phyloP scores from a whole-genome alignment of 2,888 invertebrate species.

The Calameuta filiformis region DNA sequence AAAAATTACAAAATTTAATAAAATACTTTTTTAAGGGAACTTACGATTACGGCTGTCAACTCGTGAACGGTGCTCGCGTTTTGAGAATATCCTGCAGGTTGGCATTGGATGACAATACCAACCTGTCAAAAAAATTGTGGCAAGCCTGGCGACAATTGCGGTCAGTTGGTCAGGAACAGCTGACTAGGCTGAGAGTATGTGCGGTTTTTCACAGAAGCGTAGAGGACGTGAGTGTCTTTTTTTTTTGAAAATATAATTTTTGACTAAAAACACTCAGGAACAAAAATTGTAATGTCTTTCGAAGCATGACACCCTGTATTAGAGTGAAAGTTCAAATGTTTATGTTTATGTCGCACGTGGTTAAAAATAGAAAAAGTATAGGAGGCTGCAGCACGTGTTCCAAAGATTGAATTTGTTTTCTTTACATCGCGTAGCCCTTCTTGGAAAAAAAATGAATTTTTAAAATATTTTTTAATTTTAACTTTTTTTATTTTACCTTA shows the following conservation, averaged over 20 bases:
- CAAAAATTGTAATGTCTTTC: background rate
- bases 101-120: slow-evolving; percentile 70
- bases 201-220: slow-evolving; percentile 79
- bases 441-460: slow-evolving; percentile 1
- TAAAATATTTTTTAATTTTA: background rate
- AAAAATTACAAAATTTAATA: background rate
- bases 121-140: slow-evolving; percentile 71
- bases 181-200: slow-evolving; percentile 79
- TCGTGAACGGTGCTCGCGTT: slow-evolving; percentile 79
- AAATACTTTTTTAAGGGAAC: slow-evolving; percentile 72
- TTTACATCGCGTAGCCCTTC: slow-evolving; percentile 4
- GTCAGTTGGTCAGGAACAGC: slow-evolving; percentile 78
- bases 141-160: slow-evolving; percentile 78
- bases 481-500: slow-evolving; percentile 9
- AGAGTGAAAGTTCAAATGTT: background rate
- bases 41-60: slow-evolving; percentile 83
- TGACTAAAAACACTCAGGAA: background rate
- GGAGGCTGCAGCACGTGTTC: background rate
- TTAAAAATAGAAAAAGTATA: slow-evolving; percentile 2
- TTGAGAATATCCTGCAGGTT: slow-evolving; percentile 79
- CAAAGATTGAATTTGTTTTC: slow-evolving; percentile 5
- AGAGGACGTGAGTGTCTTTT: slow-evolving; percentile 47
- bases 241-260: background rate
- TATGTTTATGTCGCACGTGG: background rate
- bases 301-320: background rate